Evolutionary conservation across 1,140 invertebrate genomes (phyloP).

Genomic region (Trigoniulus corallinus): DNA sequence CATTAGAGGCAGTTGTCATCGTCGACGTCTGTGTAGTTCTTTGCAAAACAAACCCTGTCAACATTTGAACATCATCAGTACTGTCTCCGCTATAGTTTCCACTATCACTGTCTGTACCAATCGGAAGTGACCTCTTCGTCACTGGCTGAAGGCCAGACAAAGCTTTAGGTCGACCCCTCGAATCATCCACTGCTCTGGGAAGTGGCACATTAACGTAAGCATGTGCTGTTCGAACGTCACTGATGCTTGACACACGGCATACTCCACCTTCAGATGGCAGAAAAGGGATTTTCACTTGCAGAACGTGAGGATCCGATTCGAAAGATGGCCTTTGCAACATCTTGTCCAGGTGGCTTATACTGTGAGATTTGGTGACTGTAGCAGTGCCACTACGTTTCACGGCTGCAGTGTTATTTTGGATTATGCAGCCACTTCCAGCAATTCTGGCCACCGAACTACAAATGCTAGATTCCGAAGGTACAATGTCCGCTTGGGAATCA

Average conservation of each 20-base stretch:
- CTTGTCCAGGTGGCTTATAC: background rate
- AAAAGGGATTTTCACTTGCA: background rate
- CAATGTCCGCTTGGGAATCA: no score
- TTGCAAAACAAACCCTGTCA: background rate
- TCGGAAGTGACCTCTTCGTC: background rate
- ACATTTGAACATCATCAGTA: background rate
- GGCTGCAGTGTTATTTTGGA: background rate
- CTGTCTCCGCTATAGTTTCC: slow-evolving; percentile 1
- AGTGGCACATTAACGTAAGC: background rate
- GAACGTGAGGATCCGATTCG: background rate
- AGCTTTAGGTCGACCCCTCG: background rate
- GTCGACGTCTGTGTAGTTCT: background rate
- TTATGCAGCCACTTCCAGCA: background rate
- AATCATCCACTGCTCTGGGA: no score
- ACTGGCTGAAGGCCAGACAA: background rate
- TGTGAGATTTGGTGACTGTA: background rate
- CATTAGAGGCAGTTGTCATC: background rate
- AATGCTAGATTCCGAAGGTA: background rate
- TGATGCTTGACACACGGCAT: no score
- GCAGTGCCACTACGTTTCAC: background rate
- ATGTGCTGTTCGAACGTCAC: background rate
- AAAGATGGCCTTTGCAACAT: background rate
- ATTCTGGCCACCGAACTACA: background rate
- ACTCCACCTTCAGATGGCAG: background rate
- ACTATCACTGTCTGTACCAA: slow-evolving; percentile 1